Base-by-base conservation (phyloP, 1,140 invertebrate genomes). In the Drosophila sucinea region DNA sequence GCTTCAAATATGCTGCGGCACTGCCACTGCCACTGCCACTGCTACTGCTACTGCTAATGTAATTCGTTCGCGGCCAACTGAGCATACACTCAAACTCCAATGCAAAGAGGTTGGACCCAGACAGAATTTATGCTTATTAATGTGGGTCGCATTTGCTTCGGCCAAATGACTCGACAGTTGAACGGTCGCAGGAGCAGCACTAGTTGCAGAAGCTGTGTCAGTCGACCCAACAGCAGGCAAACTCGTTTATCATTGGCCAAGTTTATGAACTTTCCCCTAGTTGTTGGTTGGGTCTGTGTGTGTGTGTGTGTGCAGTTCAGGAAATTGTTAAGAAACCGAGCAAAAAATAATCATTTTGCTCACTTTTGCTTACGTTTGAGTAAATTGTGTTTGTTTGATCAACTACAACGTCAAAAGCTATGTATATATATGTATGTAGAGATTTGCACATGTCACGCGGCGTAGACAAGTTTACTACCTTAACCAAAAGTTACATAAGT, bases 81-180 rank as follows among this genome's bases (percentile, higher is more conserved):
- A 58, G 65, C 79, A 71, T 67, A 65, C 51, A 71, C 44, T 51
- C 17, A 25, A 51, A 51, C 44, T 51, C 44, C 8, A 58, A 30
- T 60, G 65, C 47, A 7, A 27, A 64, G 58, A 67, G 77, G 62
- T 61, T 62, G 63, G 41, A 17, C 56, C 29, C 76, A 87, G 79
- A 87, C 82, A 73, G 58, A 65, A 65, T 79, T 87, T 83, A 79
- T 87, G 82, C 75, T 76, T 76, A 87, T 86, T 87, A 87, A 86
- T 85, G 78, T 77, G 6, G 73, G 67, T 70, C 56, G 66, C 65
- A 81, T 77, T 81, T 70, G 41, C 60, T 29, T 47, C 60, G 57
- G 44, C 44, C 73, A 81, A 70, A 65, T 68, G 69, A 76, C 54
- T 70, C 54, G 54, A 23, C 57, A 51, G 75, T 70, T 32, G 51